Conservation (phyloP, 2,888 invertebrate genomes). For the Theodoxus fluviatilis region DNA sequence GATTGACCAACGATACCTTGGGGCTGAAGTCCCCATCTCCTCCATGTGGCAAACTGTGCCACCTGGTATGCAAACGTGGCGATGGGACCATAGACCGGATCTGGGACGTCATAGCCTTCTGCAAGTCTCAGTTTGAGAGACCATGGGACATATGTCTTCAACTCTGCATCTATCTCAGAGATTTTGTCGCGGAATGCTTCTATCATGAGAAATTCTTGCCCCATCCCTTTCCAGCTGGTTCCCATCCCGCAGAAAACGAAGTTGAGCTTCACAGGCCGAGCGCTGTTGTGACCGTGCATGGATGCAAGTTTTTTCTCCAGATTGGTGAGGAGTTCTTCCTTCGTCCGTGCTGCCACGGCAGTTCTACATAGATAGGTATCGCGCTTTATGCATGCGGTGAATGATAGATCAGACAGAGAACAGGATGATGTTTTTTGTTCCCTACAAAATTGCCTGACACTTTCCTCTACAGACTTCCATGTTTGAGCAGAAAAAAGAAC, state of each 20-base stretch:
- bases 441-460: too few relatives aligned
- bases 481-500: too few relatives aligned
- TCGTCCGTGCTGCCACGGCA: too few relatives aligned
- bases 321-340: too few relatives aligned
- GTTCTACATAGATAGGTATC: too few relatives aligned
- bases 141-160: constrained; percentile 34
- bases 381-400: too few relatives aligned
- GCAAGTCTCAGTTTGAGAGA: constrained; percentile 34
- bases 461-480: too few relatives aligned
- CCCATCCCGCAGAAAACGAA: constrained; percentile 55
- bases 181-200: constrained; percentile 38
- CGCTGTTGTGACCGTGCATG: too few relatives aligned
- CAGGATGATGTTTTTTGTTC: too few relatives aligned
- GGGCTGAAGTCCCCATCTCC: constrained; percentile 37
- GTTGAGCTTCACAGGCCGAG: too few relatives aligned
- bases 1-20: constrained; percentile 47
- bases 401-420: too few relatives aligned
- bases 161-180: constrained; percentile 34
- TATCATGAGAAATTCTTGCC: constrained; percentile 39
- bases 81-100: constrained; percentile 40
- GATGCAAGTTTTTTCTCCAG: too few relatives aligned
- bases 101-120: constrained; percentile 29
- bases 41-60: constrained; percentile 39
- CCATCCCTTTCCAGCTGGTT: constrained; percentile 52
- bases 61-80: constrained; percentile 48